A percentile compares a stretch with the other conserved stretches of the same genome.
Conservation (phyloP, 2,888 invertebrate genomes). For the Lasioglossum morio region DNA sequence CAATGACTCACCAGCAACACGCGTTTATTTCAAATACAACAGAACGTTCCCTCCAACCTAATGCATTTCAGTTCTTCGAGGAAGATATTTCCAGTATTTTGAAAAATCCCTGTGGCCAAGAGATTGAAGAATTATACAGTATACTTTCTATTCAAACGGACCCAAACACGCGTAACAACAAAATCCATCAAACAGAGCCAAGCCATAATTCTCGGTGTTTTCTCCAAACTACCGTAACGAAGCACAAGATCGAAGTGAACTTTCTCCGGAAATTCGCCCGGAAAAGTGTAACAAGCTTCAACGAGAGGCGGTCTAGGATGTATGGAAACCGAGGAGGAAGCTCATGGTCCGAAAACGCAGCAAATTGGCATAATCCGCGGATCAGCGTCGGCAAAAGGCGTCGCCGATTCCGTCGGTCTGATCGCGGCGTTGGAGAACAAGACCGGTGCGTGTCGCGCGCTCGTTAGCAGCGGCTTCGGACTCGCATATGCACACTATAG, state of each 20-base stretch:
- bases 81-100: not conserved
- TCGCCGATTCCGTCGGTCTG: constrained; percentile 54
- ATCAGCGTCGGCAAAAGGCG: constrained; percentile 59
- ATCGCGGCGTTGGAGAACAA: constrained; percentile 58
- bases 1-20: too few species aligned
- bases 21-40: too few species aligned
- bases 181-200: not conserved
- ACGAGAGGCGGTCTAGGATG: not conserved
- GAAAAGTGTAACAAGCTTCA: not conserved
- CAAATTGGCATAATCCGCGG: constrained; percentile 71
- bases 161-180: not conserved
- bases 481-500: constrained; percentile 24
- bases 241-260: not conserved
- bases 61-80: not conserved
- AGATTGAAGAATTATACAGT: not conserved
- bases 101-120: not conserved
- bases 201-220: not conserved
- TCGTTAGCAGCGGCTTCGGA: constrained; percentile 62
- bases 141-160: not conserved
- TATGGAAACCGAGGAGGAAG: not conserved
- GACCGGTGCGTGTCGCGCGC: constrained; percentile 65
- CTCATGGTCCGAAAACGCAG: constrained; percentile 54
- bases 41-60: too few species aligned
- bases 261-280: not conserved
- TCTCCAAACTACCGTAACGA: not conserved